These are phyloP conservation scores for Tapirus indicus DNA, from an alignment of 2,797 vertebrate genomes.

Conservation along the genomic window DNA sequence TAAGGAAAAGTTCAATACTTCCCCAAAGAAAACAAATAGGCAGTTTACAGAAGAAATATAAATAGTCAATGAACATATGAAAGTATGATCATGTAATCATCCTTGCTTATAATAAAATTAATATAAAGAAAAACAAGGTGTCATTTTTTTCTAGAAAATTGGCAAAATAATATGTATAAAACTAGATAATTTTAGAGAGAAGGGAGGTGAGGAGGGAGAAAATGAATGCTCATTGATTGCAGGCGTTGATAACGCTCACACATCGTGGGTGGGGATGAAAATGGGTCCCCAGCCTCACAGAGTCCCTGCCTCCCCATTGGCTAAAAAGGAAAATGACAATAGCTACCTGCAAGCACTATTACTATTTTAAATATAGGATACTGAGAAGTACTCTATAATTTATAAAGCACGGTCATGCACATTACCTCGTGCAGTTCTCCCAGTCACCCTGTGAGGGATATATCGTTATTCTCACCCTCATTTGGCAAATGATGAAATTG, in stretches of 20 bases:
- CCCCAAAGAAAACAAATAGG: not conserved
- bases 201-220: not conserved
- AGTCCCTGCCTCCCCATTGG: not conserved
- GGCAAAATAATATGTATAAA: not conserved
- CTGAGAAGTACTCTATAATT: not conserved
- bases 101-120: conserved; percentile 29
- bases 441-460: not conserved
- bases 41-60: conserved; percentile 25
- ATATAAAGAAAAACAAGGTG: not conserved
- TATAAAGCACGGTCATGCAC: not conserved
- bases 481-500: conserved; percentile 8
- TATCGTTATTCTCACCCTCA: not conserved
- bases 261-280: not conserved
- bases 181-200: not conserved
- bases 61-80: not conserved
- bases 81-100: not conserved
- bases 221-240: not conserved
- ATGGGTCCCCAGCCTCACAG: not conserved
- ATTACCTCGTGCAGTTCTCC: not conserved
- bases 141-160: not conserved
- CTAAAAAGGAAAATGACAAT: not conserved
- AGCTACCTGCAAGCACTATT: not conserved
- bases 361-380: not conserved
- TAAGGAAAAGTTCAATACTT: not conserved
- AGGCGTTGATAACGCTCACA: not conserved